Base-by-base conservation (phyloP, 2,888 invertebrate species). In the Eupithecia subfuscata region DNA sequence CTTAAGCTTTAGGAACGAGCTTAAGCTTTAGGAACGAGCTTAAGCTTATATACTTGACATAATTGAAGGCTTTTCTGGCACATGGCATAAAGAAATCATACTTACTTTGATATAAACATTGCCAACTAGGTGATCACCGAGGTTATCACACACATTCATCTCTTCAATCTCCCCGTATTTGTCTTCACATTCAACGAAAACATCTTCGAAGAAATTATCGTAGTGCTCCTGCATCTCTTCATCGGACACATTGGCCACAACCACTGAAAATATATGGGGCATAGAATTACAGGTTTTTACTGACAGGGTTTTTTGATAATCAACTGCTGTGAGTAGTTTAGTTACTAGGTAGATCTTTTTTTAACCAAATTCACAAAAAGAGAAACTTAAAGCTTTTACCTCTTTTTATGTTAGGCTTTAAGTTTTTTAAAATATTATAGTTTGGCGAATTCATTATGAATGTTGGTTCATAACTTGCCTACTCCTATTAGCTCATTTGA, bases 91-190 rank as follows among this genome's bases (percentile, higher is more conserved):
- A 37, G 16, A n/a, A n/a, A 8, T 64, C 18, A 60, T 40, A 43
- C 87, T 90, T 91, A 98, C 98, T 96, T 99, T 99, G 80, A 99
- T 99, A 91, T 99, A 99, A 73, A 99, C 99, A 96, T 99, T 99
- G 75, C 99, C 99, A 63, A 99, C 99, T 82, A 99, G 96, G 90
- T 99, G 99, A 90, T 99, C 99, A 5, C 99, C 99, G 78, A 99
- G 96, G 92, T 99, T 99, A 93, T 99, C 99, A 93, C 99, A 99
- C 3, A 99, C 99, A 95, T 99, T 99, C 99, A 99, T 99, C 93
- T 99, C 99, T 92, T 99, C 99, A 86, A 99, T 99, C 94, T 99
- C 99, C 0, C 99, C 99, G 93, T 99, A 99, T 95, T 99, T 99
- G 88, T 99, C 99, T 92, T 99, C 99, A 88, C 99, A 98, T 91